These are phyloP conservation scores for Megathymus violae DNA, from an alignment of 1,140 invertebrate genomes.

Conservation along the genomic window DNA sequence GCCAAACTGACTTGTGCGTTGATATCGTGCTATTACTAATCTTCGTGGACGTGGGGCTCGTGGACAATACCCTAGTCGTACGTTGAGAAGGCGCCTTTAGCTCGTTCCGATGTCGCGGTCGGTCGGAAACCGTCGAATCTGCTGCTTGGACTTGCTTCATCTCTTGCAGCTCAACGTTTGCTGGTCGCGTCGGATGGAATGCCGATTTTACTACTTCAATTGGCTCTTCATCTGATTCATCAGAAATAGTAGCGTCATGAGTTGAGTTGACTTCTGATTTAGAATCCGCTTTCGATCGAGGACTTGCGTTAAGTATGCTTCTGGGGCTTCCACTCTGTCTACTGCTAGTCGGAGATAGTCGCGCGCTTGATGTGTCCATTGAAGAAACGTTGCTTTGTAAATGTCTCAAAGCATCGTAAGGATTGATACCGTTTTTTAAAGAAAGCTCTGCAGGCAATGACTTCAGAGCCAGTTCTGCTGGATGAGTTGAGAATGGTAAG, in stretches of 20 bases:
- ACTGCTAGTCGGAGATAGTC: slow-evolving; percentile 84
- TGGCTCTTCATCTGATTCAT: slow-evolving; percentile 86
- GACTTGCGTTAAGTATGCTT: slow-evolving; percentile 77
- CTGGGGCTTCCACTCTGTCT: slow-evolving; percentile 81
- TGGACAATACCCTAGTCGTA: slow-evolving; percentile 75
- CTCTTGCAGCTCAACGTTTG: slow-evolving; percentile 76
- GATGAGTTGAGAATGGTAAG: slow-evolving; percentile 77
- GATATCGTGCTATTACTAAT: slow-evolving; percentile 83
- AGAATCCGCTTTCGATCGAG: slow-evolving; percentile 81
- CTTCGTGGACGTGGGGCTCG: slow-evolving; percentile 85
- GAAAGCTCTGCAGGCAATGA: slow-evolving; percentile 68
- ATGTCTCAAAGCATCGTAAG: slow-evolving; percentile 75
- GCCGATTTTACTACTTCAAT: slow-evolving; percentile 91
- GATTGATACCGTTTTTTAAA: slow-evolving; percentile 69
- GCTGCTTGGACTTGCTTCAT: slow-evolving; percentile 83
- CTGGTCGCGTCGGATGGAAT: slow-evolving; percentile 85
- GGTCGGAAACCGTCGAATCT: slow-evolving; percentile 85
- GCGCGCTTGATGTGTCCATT: slow-evolving; percentile 76
- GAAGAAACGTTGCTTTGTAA: slow-evolving; percentile 78
- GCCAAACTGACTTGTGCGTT: slow-evolving; percentile 88
- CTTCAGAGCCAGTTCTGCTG: slow-evolving; percentile 75
- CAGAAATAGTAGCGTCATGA: slow-evolving; percentile 86
- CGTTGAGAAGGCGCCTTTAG: slow-evolving; percentile 85
- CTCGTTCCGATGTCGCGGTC: slow-evolving; percentile 78
- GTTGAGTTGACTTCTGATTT: slow-evolving; percentile 85